Conservation (phyloP, 1,140 invertebrate species). For the Drosophila insularis region DNA sequence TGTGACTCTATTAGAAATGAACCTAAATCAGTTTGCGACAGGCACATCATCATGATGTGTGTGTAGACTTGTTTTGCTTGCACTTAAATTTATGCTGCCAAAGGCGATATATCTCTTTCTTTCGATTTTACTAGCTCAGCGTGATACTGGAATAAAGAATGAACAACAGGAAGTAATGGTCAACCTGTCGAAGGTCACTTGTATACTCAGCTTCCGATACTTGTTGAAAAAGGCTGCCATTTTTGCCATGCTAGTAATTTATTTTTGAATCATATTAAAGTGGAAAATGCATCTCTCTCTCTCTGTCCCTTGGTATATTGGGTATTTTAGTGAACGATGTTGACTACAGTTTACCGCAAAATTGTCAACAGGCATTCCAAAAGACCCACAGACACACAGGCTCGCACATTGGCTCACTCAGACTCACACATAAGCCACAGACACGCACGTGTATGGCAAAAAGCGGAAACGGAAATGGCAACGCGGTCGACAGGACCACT, state of each 20-base stretch:
- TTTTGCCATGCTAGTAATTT: not conserved
- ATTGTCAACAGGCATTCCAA: conserved; percentile 61
- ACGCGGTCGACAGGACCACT: conserved; percentile 25
- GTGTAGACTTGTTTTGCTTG: not conserved
- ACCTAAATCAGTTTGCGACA: conserved; percentile 9
- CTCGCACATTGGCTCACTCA: conserved; percentile 9
- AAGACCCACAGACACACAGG: not conserved
- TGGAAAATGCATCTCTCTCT: not conserved
- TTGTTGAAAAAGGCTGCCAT: too few species aligned
- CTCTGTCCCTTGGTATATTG: conserved; percentile 28
- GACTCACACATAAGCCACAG: conserved; percentile 47
- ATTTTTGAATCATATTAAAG: not conserved
- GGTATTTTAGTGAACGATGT: conserved; percentile 48
- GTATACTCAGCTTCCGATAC: not conserved
- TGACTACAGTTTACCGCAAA: conserved; percentile 69
- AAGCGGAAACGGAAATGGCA: conserved; percentile 67
- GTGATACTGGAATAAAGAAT: too few species aligned
- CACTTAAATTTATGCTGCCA: conserved; percentile 16
- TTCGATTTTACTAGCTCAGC: too few species aligned
- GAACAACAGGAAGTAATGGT: not conserved
- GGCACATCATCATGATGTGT: conserved; percentile 28
- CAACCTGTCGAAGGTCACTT: too few species aligned
- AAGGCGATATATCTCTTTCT: too few species aligned
- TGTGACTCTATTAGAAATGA: conserved; percentile 31
- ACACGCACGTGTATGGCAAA: conserved; percentile 59